phyloP scores from a whole-genome alignment of 1,140 invertebrate species.

The Penaeus japonicus region DNA sequence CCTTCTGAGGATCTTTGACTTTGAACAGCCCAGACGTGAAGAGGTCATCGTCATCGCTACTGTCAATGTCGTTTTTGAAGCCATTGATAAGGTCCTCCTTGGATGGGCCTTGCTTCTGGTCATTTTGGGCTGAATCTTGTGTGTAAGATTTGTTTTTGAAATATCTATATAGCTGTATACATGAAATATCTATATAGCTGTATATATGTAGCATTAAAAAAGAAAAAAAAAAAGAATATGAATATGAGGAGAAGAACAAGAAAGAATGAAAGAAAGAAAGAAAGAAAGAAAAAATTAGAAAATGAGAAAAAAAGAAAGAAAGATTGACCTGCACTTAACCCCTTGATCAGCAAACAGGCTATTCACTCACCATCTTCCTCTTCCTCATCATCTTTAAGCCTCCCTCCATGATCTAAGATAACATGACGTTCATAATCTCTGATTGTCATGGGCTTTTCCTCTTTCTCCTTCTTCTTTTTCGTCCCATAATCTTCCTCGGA shows the following conservation, averaged over 20 bases:
- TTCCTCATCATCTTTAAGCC: constrained; percentile 68
- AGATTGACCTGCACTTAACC: background rate
- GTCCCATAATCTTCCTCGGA: constrained; percentile 28
- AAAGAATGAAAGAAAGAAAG: too few relatives aligned
- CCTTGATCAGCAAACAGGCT: constrained; percentile 62
- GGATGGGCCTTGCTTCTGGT: background rate
- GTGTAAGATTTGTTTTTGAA: background rate
- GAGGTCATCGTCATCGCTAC: constrained; percentile 22
- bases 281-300: background rate
- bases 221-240: too few relatives aligned
- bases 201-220: too few relatives aligned
- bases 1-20: background rate
- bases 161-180: too few relatives aligned
- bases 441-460: constrained; percentile 72
- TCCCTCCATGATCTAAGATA: constrained; percentile 75
- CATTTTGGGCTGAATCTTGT: background rate
- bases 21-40: constrained; percentile 26
- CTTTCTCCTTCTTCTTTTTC: constrained; percentile 63
- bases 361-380: constrained; percentile 67
- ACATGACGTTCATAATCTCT: constrained; percentile 84
- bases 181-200: too few relatives aligned
- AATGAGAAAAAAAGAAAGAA: background rate
- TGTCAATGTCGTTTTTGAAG: background rate
- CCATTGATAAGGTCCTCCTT: background rate
- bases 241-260: too few relatives aligned